A percentile compares a stretch with the other conserved stretches of the same genome.
These are phyloP conservation scores for Rhadinocentrus ornatus DNA, from an alignment of 2,797 vertebrate species.

Conservation along the genomic window DNA sequence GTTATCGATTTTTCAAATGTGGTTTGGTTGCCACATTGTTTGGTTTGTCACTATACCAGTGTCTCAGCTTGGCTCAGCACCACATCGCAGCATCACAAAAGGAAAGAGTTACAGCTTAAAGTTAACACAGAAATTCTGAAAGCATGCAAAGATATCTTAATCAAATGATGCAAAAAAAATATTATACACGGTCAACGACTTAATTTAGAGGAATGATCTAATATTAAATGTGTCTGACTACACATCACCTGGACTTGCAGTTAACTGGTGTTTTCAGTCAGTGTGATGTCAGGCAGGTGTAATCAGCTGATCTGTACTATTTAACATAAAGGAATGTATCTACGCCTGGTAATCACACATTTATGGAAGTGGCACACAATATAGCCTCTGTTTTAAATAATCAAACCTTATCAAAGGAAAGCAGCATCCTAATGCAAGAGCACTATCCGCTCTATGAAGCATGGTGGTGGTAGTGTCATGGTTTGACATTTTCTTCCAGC, in stretches of 20 bases:
- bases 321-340: neutral
- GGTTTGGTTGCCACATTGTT: conserved; percentile 23
- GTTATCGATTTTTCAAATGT: conserved; percentile 49
- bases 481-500: neutral
- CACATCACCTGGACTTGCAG: neutral
- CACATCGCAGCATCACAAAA: neutral
- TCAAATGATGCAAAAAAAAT: neutral
- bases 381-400: neutral
- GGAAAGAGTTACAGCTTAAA: too few relatives aligned
- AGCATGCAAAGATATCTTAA: neutral
- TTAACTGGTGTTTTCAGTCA: neutral
- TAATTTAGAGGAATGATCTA: neutral
- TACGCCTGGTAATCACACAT: neutral
- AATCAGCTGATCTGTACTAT: neutral
- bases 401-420: neutral
- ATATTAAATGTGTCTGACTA: neutral
- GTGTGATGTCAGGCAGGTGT: neutral
- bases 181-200: neutral
- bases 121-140: too few relatives aligned
- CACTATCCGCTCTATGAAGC: neutral
- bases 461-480: neutral
- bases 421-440: neutral
- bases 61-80: neutral
- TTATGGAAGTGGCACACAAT: neutral
- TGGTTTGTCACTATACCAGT: neutral